Base-by-base conservation (phyloP, 2,888 invertebrate species). In the Stenodera caucasica region DNA sequence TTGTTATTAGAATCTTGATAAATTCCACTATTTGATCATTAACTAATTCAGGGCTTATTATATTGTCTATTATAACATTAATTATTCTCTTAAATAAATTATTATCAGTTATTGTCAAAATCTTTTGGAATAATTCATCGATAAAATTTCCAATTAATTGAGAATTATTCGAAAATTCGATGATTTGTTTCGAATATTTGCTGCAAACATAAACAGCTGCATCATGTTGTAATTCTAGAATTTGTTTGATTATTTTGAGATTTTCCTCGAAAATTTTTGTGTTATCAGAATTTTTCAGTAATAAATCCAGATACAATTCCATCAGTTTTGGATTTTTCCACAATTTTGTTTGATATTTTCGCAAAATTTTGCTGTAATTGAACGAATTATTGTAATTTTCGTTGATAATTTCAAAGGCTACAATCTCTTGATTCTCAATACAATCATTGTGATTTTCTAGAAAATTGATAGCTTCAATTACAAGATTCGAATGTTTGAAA, bases 331-430 rank as follows among this genome's bases (percentile, higher is more conserved):
- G 21, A 21, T 18, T 45, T 45, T 45, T 18, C 45, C 45, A 45
- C 2, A 37, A 9, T 37, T 37, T 15, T 9, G 1, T 21, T 18
- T 45, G 18, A 21, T 45, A 45, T 12, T 4, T 45, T 0, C 12
- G 4, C 0, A 45, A 11, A 18, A 45, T 11, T 21, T 15, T 2
- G 2, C 15, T n/a, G 2, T 8, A 37, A 37, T 15, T 1, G 8
- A 2, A 14, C 6, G 23, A 15, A 15, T 55, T 11, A 32, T 23
- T 7, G 6, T 32, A 49, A 18, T 15, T 52, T 7, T 2, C 29
- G 5, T 32, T 32, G 30, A 58, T 12, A 32, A 53, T 23, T n/a
- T 15, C 52, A 33, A 60, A 55, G 1, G 60, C 51, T n/a, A 55
- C 14, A n/a, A 60, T n/a, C 23, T 30, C 33, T 32, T 3, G 49